phyloP scores from a whole-genome alignment of 2,797 vertebrate genomes.

The Huso huso region DNA sequence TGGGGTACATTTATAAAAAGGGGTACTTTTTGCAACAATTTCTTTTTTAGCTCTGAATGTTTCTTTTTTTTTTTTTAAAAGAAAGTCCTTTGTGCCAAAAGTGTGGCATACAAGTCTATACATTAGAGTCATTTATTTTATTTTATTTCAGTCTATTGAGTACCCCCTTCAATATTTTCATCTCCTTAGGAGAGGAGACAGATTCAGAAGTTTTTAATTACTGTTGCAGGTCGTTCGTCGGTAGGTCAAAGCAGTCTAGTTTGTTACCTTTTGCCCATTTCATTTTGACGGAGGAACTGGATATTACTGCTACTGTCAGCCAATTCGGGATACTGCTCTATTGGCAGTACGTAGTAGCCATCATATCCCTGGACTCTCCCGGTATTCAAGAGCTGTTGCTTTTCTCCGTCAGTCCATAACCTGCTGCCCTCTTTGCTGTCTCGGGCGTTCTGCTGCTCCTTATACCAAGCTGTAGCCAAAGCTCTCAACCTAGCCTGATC shows the following conservation, averaged over 20 bases:
- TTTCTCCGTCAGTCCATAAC: constrained; percentile 94
- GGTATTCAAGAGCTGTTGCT: constrained; percentile 86
- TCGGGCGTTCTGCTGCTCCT: constrained; percentile 86
- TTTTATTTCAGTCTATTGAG: constrained; percentile 56
- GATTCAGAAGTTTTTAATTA: constrained; percentile 44
- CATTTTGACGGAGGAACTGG: constrained; percentile 99
- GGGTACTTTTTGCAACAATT: constrained; percentile 71
- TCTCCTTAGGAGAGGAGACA: constrained; percentile 89
- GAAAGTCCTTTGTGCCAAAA: constrained; percentile 66
- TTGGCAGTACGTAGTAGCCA: constrained; percentile 92
- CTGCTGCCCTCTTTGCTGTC: constrained; percentile 92
- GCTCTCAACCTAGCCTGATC: constrained; percentile 91
- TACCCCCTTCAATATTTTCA: constrained; percentile 80
- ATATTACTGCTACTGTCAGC: constrained; percentile 99
- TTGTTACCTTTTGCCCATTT: constrained; percentile 99
- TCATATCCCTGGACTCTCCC: constrained; percentile 92
- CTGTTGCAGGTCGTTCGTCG: constrained; percentile 56
- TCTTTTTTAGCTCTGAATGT: constrained; percentile 64
- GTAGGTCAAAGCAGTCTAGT: constrained; percentile 67
- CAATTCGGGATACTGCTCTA: constrained; percentile 98
- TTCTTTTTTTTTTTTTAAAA: constrained; percentile 57
- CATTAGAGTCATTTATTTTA: constrained; percentile 71
- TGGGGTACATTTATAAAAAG: constrained; percentile 77
- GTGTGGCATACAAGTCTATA: constrained; percentile 86
- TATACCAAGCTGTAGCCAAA: constrained; percentile 82